Evolutionary conservation across 2,888 invertebrate genomes (phyloP).

Genomic region (Dioctria linearis): DNA sequence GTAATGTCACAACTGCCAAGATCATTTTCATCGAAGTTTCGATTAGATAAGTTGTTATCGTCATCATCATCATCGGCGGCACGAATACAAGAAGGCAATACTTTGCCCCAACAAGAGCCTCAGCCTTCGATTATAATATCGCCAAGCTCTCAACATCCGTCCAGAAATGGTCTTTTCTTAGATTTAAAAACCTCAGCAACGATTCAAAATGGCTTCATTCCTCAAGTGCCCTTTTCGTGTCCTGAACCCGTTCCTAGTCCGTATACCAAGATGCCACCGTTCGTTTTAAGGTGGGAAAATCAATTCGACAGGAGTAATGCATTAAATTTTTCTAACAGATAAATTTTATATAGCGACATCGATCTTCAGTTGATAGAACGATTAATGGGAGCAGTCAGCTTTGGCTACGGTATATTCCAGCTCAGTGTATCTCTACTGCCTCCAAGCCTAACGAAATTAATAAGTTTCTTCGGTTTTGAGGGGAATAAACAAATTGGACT

Average conservation of each 20-base stretch:
- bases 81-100: background rate
- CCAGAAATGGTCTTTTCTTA: conserved; percentile 55
- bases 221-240: conserved; percentile 58
- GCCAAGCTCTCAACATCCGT: conserved; percentile 52
- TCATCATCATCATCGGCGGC: background rate
- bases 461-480: conserved; percentile 78
- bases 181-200: conserved; percentile 47
- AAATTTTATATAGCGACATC: conserved; percentile 19
- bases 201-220: conserved; percentile 47
- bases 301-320: background rate
- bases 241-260: conserved; percentile 54
- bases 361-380: conserved; percentile 69
- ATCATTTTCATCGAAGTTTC: conserved; percentile 36
- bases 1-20: conserved; percentile 31
- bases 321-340: background rate
- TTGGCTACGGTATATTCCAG: conserved; percentile 81
- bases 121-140: conserved; percentile 5
- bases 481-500: conserved; percentile 76
- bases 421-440: conserved; percentile 79
- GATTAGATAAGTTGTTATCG: conserved; percentile 26
- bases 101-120: conserved; percentile 3
- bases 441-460: conserved; percentile 75
- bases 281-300: conserved; percentile 18
- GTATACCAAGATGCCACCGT: background rate
- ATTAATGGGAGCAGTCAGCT: conserved; percentile 79